Percentiles rank a stretch among this genome's conserved stretches.
These are phyloP conservation scores for Balanococcus diminutus DNA, from an alignment of 2,888 invertebrate genomes.

Conservation along the genomic window DNA sequence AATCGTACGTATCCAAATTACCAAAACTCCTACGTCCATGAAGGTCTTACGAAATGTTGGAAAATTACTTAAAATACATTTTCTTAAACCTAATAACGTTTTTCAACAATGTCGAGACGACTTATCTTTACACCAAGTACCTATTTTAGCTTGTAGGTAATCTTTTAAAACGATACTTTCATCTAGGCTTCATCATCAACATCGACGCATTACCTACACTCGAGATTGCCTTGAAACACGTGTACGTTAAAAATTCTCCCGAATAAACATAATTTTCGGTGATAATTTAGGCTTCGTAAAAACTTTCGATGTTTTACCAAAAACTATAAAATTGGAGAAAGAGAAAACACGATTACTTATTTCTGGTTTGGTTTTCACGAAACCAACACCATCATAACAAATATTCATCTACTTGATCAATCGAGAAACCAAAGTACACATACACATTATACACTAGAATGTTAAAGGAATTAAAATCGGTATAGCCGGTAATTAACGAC, in stretches of 20 bases:
- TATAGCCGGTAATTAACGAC: background rate
- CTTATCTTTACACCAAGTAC: background rate
- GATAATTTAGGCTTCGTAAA: background rate
- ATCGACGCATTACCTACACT: background rate
- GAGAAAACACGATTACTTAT: background rate
- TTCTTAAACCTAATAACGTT: background rate
- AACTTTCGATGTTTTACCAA: background rate
- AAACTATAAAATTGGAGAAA: background rate
- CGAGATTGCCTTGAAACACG: background rate
- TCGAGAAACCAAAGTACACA: no score
- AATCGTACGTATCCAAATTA: background rate
- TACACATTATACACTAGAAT: background rate
- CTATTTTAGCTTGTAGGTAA: background rate
- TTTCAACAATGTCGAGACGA: background rate
- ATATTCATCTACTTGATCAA: background rate
- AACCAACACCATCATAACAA: background rate
- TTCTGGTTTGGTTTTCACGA: background rate
- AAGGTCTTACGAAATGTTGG: background rate
- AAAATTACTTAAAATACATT: background rate
- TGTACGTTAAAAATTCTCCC: background rate
- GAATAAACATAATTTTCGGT: background rate
- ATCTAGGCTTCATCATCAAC: background rate
- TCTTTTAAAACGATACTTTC: background rate
- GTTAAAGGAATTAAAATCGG: background rate
- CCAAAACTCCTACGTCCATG: background rate